Evolutionary conservation across 2,113 vertebrate genomes (phyloP).

Genomic region (Ameiurus melas): DNA sequence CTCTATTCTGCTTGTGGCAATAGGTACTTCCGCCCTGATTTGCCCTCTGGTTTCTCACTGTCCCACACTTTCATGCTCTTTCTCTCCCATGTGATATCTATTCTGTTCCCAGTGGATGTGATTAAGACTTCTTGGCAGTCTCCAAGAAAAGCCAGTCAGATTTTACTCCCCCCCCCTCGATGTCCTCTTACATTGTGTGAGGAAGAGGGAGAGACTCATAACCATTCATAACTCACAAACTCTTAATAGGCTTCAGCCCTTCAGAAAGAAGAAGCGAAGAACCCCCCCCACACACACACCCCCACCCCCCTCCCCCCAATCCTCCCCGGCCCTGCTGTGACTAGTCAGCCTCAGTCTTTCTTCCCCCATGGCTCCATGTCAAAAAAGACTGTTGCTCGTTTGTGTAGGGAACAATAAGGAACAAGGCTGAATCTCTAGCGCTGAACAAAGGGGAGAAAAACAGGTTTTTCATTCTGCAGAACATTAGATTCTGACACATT

Average conservation of each 20-base stretch:
- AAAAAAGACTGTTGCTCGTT: slow-evolving; percentile 99
- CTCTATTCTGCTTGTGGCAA: slow-evolving; percentile 55
- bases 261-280: slow-evolving; percentile 79
- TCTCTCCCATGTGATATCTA: slow-evolving; percentile 57
- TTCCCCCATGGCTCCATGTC: slow-evolving; percentile 98
- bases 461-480: slow-evolving; percentile 98
- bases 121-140: slow-evolving; percentile 68
- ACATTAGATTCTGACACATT: slow-evolving; percentile 99
- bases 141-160: slow-evolving; percentile 65
- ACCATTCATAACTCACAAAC: slow-evolving; percentile 83
- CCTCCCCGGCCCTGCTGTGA: slow-evolving; percentile 78
- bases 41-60: slow-evolving; percentile 69
- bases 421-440: slow-evolving; percentile 96
- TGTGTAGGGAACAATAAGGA: slow-evolving; percentile 92
- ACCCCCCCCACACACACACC: not conserved
- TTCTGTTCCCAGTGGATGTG: slow-evolving; percentile 60
- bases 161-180: slow-evolving; percentile 52
- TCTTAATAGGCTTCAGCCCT: slow-evolving; percentile 90
- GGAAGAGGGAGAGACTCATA: slow-evolving; percentile 73
- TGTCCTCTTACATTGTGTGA: slow-evolving; percentile 65
- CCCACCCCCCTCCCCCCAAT: slow-evolving; percentile 67
- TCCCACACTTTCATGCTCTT: slow-evolving; percentile 63
- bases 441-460: slow-evolving; percentile 98
- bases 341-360: slow-evolving; percentile 97
- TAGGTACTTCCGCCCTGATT: slow-evolving; percentile 70